Base-by-base conservation (phyloP, 2,888 invertebrate species). In the Esperia sulphurella region DNA sequence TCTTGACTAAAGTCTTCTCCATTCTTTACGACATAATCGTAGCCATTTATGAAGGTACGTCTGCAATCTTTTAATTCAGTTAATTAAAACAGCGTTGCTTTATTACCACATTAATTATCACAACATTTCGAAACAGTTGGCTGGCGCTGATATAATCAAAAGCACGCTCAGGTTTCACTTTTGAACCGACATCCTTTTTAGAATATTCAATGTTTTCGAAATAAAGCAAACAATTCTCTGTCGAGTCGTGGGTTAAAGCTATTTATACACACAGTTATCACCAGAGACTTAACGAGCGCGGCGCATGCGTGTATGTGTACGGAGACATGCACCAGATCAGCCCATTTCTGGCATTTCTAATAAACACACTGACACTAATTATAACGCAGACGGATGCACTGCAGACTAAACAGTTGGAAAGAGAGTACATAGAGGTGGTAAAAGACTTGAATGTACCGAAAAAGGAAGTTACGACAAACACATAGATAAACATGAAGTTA, bases 361-460 rank as follows among this genome's bases (percentile, higher is more conserved):
- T 73, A 76, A 78, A 80, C 74, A 78, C 59, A 59, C 67, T 56
- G 72, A 62, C 75, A 69, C 67, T 74, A 71, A 77, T 73, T 74
- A 69, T 68, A 71, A 68, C 54, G 52, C 45, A 41, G 45, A 57
- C 42, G 46, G 49, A 52, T 49, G 45, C 30, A 45, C 42, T 31
- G 28, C 45, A 46, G 49, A 52, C 40, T 29, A 46, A 41, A 41
- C 45, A 39, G 35, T 28, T 43, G n/a, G 44, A 13, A 12, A 30
- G 7, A 43, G 21, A 21, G 12, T 8, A 37, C 14, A 38, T 39
- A 10, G 30, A 21, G 14, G 33, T 28, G 14, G n/a, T 33, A 46
- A 45, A 37, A 13, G 38, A 40, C 14, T 45, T 38, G 14, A 40
- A 40, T 31, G 28, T n/a, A 41, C 45, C 44, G 41, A 44, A 50